phyloP scores from a whole-genome alignment of 2,797 vertebrate genomes.

The Rhynchonycteris naso region DNA sequence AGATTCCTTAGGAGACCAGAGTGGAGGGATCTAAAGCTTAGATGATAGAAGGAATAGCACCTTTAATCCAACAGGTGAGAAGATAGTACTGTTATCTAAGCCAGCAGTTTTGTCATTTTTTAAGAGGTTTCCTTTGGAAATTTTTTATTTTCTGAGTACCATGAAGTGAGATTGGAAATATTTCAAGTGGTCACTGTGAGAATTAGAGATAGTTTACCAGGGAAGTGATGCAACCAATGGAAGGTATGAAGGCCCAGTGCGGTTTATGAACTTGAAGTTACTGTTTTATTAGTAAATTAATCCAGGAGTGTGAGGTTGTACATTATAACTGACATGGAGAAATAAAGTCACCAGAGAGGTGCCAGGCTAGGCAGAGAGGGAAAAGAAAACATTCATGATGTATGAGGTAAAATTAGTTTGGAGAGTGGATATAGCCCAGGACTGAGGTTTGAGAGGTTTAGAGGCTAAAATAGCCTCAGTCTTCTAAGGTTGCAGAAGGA shows the following conservation, averaged over 20 bases:
- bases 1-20: not conserved
- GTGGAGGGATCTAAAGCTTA: not conserved
- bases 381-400: not conserved
- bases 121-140: not conserved
- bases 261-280: not conserved
- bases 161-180: not conserved
- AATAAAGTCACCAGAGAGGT: not conserved
- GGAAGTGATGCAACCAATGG: not conserved
- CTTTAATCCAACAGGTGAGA: not conserved
- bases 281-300: not conserved
- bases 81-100: not conserved
- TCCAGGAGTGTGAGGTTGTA: not conserved
- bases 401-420: not conserved
- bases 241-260: not conserved
- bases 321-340: not conserved
- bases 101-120: not conserved
- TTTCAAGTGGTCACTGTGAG: constrained; percentile 2
- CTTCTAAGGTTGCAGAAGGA: constrained; percentile 31
- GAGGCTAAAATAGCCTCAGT: not conserved
- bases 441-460: not conserved
- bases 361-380: not conserved
- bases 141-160: not conserved
- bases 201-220: not conserved
- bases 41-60: not conserved
- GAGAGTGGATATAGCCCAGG: not conserved